Percentiles rank a stretch among this genome's conserved stretches.
These are phyloP conservation scores for Mandrillus leucophaeus DNA, from an alignment of 2,113 vertebrate genomes.

Conservation along the genomic window DNA sequence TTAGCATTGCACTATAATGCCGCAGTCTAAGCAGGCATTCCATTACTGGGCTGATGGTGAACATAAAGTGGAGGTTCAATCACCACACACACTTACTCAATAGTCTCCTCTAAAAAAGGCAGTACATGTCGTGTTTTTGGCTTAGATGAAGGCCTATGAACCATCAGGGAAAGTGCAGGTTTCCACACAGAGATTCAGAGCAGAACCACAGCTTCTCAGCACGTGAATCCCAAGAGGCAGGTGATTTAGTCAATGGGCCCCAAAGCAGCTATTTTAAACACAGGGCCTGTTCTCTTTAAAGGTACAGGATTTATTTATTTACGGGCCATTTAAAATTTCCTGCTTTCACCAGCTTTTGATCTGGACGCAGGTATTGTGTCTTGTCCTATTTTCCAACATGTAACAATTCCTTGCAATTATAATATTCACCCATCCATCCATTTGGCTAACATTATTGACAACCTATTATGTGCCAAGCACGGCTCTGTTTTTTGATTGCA, in stretches of 20 bases:
- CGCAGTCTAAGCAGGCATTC: not conserved
- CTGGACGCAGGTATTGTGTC: too few species aligned
- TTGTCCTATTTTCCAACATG: not conserved
- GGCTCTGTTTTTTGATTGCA: not conserved
- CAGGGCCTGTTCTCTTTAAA: not conserved
- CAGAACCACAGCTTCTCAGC: not conserved
- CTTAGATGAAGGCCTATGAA: not conserved
- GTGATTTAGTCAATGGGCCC: not conserved
- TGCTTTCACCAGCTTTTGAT: not conserved
- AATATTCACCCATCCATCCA: not conserved
- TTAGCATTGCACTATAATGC: not conserved
- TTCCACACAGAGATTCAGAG: not conserved
- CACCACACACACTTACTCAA: not conserved
- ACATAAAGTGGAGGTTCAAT: not conserved
- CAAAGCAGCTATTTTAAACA: slow-evolving; percentile 32
- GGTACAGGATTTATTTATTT: not conserved
- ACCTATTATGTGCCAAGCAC: not conserved
- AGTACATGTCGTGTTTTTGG: not conserved
- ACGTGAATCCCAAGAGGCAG: not conserved
- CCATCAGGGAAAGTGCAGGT: not conserved
- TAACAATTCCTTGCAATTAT: not conserved
- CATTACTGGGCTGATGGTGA: not conserved
- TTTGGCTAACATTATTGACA: not conserved
- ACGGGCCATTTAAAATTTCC: not conserved
- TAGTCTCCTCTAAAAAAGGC: not conserved